Evolutionary conservation across 2,113 vertebrate species (phyloP).

Genomic region (Cavia porcellus): DNA sequence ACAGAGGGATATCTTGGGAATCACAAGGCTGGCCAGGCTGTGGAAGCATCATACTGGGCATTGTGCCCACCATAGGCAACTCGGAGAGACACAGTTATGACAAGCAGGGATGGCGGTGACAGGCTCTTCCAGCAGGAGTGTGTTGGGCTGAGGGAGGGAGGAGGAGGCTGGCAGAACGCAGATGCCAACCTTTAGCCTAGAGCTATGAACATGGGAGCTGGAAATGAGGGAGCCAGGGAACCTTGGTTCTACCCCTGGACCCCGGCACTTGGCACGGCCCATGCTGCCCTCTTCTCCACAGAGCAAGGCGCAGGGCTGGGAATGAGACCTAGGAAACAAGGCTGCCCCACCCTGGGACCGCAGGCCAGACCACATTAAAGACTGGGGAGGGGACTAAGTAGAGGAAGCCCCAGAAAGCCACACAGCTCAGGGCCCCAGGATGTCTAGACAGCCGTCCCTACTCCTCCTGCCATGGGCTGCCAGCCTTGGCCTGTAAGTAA

Average conservation of each 20-base stretch:
- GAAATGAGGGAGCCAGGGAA: background rate
- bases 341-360: slow-evolving; percentile 69
- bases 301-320: slow-evolving; percentile 59
- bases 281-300: background rate
- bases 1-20: slow-evolving; percentile 44
- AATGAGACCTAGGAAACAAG: slow-evolving; percentile 31
- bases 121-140: slow-evolving; percentile 63
- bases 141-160: background rate
- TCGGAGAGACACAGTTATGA: slow-evolving; percentile 30
- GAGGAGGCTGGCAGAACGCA: slow-evolving; percentile 7
- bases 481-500: background rate
- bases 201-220: background rate
- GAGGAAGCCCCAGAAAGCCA: slow-evolving; percentile 57
- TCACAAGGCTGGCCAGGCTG: slow-evolving; percentile 23
- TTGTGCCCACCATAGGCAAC: slow-evolving; percentile 66
- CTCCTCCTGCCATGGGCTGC: background rate
- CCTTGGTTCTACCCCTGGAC: background rate
- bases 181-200: slow-evolving; percentile 43
- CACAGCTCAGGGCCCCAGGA: slow-evolving; percentile 40
- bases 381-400: slow-evolving; percentile 11
- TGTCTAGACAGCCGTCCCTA: slow-evolving; percentile 72
- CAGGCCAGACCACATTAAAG: slow-evolving; percentile 76
- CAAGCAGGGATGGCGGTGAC: slow-evolving; percentile 67
- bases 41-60: slow-evolving; percentile 69
- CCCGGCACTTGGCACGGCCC: background rate